Evolutionary conservation across 2,888 invertebrate species (phyloP).

Genomic region (Rotaria macrura): DNA sequence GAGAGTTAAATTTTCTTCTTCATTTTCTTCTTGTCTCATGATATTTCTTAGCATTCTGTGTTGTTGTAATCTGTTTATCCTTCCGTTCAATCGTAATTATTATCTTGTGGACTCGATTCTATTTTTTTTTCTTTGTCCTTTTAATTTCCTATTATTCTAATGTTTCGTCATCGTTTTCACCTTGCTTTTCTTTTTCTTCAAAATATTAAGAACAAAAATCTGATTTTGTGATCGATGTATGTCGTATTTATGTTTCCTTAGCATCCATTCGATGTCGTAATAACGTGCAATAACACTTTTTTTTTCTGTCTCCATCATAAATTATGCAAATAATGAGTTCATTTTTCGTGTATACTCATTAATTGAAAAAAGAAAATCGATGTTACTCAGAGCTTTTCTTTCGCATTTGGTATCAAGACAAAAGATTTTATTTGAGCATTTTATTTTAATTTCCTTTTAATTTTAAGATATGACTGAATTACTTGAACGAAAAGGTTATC

Average conservation of each 20-base stretch:
- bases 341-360: not conserved
- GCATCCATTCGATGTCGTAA: not conserved
- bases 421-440: not conserved
- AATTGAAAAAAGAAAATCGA: not conserved
- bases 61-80: not conserved
- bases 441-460: not conserved
- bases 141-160: too few relatives aligned
- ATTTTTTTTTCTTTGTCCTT: not conserved
- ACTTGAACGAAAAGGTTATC: not conserved
- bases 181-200: too few relatives aligned
- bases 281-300: not conserved
- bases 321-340: not conserved
- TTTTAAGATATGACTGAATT: not conserved
- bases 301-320: not conserved
- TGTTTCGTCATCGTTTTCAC: too few relatives aligned
- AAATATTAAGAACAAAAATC: not conserved
- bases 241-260: not conserved
- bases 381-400: not conserved
- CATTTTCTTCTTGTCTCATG: conserved; percentile 68
- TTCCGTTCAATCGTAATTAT: conserved; percentile 21
- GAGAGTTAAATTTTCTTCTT: conserved; percentile 58
- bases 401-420: not conserved
- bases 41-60: conserved; percentile 74
- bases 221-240: not conserved
- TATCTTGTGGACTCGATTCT: not conserved